Conservation (phyloP, 2,797 vertebrate genomes). For the Aphelocoma californica region DNA sequence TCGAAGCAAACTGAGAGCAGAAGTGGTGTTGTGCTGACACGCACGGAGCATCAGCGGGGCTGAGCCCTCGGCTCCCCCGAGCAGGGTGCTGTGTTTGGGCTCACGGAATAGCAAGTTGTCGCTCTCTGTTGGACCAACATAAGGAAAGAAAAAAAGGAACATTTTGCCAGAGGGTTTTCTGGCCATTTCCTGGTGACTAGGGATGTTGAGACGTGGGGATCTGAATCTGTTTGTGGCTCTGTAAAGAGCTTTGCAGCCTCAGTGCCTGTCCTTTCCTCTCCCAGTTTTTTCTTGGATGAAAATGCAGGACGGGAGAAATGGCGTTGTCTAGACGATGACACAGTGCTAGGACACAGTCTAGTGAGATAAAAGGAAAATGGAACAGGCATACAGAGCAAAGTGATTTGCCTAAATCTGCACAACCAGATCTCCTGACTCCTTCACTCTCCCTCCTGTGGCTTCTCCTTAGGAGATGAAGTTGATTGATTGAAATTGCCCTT, state of each 20-base stretch:
- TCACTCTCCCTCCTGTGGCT: conserved; percentile 57
- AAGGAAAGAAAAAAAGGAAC: background rate
- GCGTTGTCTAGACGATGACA: conserved; percentile 54
- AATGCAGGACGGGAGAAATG: conserved; percentile 17
- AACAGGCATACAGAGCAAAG: conserved; percentile 28
- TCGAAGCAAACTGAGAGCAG: background rate
- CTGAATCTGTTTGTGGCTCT: background rate
- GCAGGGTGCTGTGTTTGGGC: background rate
- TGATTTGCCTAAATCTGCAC: conserved; percentile 63
- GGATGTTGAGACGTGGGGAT: background rate
- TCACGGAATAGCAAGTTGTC: background rate
- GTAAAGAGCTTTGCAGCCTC: background rate
- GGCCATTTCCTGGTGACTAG: background rate
- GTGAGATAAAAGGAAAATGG: conserved; percentile 52
- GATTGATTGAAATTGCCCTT: conserved; percentile 66
- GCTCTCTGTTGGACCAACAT: background rate
- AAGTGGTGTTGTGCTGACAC: background rate
- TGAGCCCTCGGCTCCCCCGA: background rate
- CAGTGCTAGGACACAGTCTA: conserved; percentile 45
- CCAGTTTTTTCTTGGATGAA: background rate
- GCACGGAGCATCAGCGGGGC: background rate
- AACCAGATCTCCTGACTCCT: conserved; percentile 62
- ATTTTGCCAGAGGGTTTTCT: background rate
- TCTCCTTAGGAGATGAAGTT: conserved; percentile 63
- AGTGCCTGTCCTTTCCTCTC: background rate